These are phyloP conservation scores for Phaethon lepturus DNA, from an alignment of 2,113 vertebrate species.

Conservation along the genomic window DNA sequence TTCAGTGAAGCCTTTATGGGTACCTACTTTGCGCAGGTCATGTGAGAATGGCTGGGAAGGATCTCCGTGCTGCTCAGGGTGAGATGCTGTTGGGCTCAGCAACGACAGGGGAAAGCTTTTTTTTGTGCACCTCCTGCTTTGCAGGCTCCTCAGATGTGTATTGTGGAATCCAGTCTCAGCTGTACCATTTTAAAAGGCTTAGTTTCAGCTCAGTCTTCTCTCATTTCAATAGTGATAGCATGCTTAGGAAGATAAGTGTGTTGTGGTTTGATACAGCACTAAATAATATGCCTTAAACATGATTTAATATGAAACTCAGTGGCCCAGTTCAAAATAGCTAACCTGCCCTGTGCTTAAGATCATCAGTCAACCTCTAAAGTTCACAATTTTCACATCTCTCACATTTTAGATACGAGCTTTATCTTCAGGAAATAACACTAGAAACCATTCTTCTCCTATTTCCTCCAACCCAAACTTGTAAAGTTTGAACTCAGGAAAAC, in stretches of 20 bases:
- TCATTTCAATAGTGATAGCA: background rate
- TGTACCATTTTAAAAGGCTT: background rate
- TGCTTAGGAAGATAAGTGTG: background rate
- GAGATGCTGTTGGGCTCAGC: background rate
- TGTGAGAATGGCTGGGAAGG: background rate
- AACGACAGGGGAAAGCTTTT: background rate
- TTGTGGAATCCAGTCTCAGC: background rate
- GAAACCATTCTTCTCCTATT: constrained; percentile 48
- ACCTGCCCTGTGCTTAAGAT: background rate
- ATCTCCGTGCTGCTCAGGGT: background rate
- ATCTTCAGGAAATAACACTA: constrained; percentile 49
- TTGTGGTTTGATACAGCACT: background rate
- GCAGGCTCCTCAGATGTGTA: background rate
- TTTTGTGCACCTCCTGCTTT: background rate
- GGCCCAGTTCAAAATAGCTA: background rate
- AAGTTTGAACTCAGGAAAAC: constrained; percentile 19
- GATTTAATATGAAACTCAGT: background rate
- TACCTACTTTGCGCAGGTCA: background rate
- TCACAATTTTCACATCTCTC: constrained; percentile 9
- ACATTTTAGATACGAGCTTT: background rate
- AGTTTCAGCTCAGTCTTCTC: background rate
- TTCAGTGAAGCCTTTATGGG: background rate
- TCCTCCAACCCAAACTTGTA: constrained; percentile 1
- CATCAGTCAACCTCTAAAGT: background rate
- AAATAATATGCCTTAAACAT: background rate